Evolutionary conservation across 2,797 vertebrate species (phyloP).

Genomic region (Betta splendens): DNA sequence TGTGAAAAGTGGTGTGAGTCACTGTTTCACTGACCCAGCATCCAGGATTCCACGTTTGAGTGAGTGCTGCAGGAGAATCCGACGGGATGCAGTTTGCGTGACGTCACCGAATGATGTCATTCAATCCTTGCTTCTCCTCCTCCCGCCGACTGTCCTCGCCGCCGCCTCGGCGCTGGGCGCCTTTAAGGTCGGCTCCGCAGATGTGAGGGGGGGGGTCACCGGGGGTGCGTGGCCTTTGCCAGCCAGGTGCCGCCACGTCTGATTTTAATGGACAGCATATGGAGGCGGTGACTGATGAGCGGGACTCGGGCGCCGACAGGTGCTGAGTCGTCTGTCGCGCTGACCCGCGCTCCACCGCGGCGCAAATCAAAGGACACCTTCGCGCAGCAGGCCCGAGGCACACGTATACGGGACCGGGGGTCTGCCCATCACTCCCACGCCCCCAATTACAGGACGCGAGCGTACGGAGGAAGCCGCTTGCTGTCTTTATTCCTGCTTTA

Average conservation of each 20-base stretch:
- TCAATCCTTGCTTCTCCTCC: slow-evolving; percentile 17
- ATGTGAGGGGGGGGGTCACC: slow-evolving; percentile 70
- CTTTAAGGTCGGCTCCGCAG: slow-evolving; percentile 78
- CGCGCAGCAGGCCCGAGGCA: slow-evolving; percentile 47
- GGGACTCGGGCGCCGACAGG: slow-evolving; percentile 71
- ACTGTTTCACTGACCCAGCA: neutral
- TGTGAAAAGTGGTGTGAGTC: no score
- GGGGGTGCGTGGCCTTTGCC: slow-evolving; percentile 67
- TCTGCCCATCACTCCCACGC: neutral
- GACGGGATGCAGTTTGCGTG: neutral
- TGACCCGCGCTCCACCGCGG: slow-evolving; percentile 54
- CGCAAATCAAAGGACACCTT: slow-evolving; percentile 71
- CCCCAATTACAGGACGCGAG: slow-evolving; percentile 8
- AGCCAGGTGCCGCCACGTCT: slow-evolving; percentile 66
- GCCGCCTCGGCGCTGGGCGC: slow-evolving; percentile 42
- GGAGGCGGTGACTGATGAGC: slow-evolving; percentile 78
- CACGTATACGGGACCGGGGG: neutral
- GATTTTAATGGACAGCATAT: slow-evolving; percentile 85
- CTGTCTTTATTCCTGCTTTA: neutral
- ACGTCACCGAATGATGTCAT: neutral
- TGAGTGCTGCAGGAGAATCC: neutral
- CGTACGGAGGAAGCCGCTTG: neutral
- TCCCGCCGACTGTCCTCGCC: slow-evolving; percentile 30
- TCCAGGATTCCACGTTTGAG: neutral
- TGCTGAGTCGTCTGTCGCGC: slow-evolving; percentile 72